Conservation (phyloP, 2,797 vertebrate species). For the Cheirogaleus major region DNA sequence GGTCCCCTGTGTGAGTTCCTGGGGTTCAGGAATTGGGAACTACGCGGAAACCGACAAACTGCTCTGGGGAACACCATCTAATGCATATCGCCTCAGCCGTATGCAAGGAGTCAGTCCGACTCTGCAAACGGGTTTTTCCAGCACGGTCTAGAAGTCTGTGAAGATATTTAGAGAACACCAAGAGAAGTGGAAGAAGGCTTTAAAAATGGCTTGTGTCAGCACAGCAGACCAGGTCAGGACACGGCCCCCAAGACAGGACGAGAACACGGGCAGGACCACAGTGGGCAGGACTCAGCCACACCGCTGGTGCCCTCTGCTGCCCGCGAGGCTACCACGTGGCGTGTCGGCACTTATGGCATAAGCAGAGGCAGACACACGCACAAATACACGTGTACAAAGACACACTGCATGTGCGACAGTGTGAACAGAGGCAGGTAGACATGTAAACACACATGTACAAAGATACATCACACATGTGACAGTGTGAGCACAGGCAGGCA, state of each 20-base stretch:
- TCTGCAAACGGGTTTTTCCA: neutral
- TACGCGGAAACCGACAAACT: neutral
- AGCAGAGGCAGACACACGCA: no score
- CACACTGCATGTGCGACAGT: no score
- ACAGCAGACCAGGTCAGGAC: neutral
- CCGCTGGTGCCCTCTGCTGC: conserved; percentile 56
- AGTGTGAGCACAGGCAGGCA: neutral
- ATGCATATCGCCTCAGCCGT: neutral
- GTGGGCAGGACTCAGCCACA: neutral
- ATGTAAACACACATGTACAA: accelerated
- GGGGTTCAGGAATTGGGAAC: neutral
- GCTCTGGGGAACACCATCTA: neutral
- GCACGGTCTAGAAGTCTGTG: neutral
- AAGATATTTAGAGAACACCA: neutral
- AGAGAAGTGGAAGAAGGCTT: neutral
- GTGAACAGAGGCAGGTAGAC: neutral
- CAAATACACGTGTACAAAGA: no score
- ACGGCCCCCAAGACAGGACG: neutral
- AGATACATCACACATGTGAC: neutral
- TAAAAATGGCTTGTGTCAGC: neutral
- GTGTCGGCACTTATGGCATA: neutral
- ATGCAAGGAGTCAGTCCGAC: neutral
- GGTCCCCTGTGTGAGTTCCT: neutral
- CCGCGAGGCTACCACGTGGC: neutral
- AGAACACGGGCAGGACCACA: neutral